Evolutionary conservation across 2,888 invertebrate species (phyloP), one percentile per base, ranked within the genome.

Genomic region (Apomyelois bistriatella): DNA sequence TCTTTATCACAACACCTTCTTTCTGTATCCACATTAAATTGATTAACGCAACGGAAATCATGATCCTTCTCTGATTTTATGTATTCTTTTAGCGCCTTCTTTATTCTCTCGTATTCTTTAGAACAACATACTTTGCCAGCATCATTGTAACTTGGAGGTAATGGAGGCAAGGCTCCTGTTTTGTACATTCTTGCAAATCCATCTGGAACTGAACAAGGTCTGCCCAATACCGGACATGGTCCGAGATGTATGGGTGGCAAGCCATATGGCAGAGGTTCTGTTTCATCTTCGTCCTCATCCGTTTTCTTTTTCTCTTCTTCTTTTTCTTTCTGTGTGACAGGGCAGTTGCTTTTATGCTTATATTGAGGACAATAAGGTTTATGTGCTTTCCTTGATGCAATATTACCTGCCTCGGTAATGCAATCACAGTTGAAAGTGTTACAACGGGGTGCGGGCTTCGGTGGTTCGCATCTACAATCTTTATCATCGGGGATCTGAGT

Each of bases 61-160:
- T 80, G 59, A 2, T 77, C 79, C 62, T 87, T 87, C 41, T 85
- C 82, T 51, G 79, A 57, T 53, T 73, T 81, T 79, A 82, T 81
- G 48, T 88, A 89, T 35, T 86, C 84, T 54, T 77, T 79, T 7
- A 90, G 66, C 0, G 86, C 87, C 57, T 82, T 85, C 71, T 83
- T 89, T 51, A 90, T 86, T 68, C 88, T 76, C 54, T 89, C 82
- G 50, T 76, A 90, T 62, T 90, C 89, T 60, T 83, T 88, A 0
- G 90, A 87, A 62, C 90, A 90, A 59, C 90, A 90, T 6, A 90
- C 79, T 75, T 89, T 89, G 5, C 89, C 89, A 1, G 83, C 83
- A 16, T 85, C 78, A 47, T 76, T 79, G 57, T 84, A 85, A 58
- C 87, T 89, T 0, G 82, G 79, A 6, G 86, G 88, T 51, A 66